Conservation (phyloP, 2,113 vertebrate genomes). For the Sturnus vulgaris region DNA sequence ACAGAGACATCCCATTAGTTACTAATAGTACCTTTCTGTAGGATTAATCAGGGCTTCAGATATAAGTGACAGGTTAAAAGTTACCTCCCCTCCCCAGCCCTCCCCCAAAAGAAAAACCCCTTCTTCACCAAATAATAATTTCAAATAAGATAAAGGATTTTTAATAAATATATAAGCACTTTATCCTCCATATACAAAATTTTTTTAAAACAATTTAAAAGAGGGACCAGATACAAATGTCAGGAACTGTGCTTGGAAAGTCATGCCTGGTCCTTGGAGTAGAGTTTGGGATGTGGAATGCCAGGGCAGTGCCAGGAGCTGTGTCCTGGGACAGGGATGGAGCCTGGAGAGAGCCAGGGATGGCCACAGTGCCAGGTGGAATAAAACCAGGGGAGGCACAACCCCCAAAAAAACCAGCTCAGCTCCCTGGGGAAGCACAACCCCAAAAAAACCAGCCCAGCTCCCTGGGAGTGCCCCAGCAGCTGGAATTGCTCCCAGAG, state of each 20-base stretch:
- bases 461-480: not conserved
- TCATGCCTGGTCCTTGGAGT: constrained; percentile 48
- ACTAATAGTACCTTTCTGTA: constrained; percentile 74
- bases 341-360: not conserved
- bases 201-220: constrained; percentile 76
- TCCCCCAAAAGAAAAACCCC: constrained; percentile 65
- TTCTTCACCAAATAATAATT: constrained; percentile 79
- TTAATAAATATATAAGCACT: constrained; percentile 85
- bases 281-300: not conserved
- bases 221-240: constrained; percentile 72
- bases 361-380: not conserved
- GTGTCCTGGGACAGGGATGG: not conserved
- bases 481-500: not conserved
- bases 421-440: not conserved
- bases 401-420: not conserved
- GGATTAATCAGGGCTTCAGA: constrained; percentile 58
- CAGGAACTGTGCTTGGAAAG: constrained; percentile 72
- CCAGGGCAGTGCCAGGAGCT: not conserved
- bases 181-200: constrained; percentile 83
- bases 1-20: constrained; percentile 71
- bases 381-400: not conserved
- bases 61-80: constrained; percentile 55
- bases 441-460: too few relatives aligned
- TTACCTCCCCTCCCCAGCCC: constrained; percentile 43
- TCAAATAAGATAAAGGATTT: constrained; percentile 82